Evolutionary conservation across 1,140 invertebrate species (phyloP), one percentile per base, ranked within the genome.

Genomic region (Heliconius nattereri): DNA sequence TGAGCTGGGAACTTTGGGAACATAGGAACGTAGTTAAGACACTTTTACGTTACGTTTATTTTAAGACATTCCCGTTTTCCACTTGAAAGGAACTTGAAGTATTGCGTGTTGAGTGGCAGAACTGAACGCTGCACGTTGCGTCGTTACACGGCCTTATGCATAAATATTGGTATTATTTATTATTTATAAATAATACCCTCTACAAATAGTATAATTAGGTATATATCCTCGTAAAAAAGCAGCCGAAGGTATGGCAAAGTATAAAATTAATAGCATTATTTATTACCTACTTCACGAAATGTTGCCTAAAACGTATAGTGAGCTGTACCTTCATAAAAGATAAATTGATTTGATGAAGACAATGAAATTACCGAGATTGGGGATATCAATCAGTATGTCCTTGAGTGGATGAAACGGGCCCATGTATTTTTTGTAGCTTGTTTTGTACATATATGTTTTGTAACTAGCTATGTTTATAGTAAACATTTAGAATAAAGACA

Each of bases 331-430:
- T 26, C 60, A 26, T 66, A 66, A 60, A 60, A 60, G 19, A 29
- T 29, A 66, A 66, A 66, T 29, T 66, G 23, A 66, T 60, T 60
- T 60, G 60, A 16, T 66, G 60, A 29, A 26, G 26, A 66, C 9
- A 66, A 66, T 66, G 60, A 66, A 66, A 29, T 66, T 66, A 66
- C 26, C 29, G 60, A 66, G 60, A 66, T 66, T 66, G 23, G 11
- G 57, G 26, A 66, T 66, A 66, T 29, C 26, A 66, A 66, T 66
- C 60, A 66, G 23, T 29, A 26, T 26, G 23, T 66, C 60, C 9
- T n/a, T 26, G n/a, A 60, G 57, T 23, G 40, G 54, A 60, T 11
- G 7, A 23, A 60, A 60, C n/a, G 54, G n/a, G 9, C 20, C 20
- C 54, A 23, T 60, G 60, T 66, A 29, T 29, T 66, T 23, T 66